Evolutionary conservation across 92 coral and sea anemone species (phyloP), one percentile per base, ranked within the genome.

Genomic region (Phymanthus crucifer): DNA sequence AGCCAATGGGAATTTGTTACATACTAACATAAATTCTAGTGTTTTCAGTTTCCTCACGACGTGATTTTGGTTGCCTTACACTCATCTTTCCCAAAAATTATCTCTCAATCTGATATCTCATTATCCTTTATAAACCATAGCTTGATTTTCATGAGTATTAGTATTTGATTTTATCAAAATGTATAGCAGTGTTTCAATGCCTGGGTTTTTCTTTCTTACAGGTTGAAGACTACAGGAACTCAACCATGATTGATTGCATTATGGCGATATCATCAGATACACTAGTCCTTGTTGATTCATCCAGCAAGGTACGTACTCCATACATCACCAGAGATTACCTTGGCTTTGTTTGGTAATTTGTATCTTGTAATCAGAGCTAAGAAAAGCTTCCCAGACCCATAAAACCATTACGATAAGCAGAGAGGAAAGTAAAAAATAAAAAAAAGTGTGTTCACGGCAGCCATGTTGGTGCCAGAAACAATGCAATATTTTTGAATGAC

Each of bases 191-290:
- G 6, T 50, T 38, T 33, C 16, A 29, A 31, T 26, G 7, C 16
- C 26, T 73, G 19, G 23, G 27, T 19, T 34, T 50, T 56, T 31
- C 18, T 21, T 50, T 38, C 37, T 31, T 57, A 45, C 72, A 94
- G 98, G 99, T 95, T 31, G 99, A 95, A 72, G 99, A 95, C 78
- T 89, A 93, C 89, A 91, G 99, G 58, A 90, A 90, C 67, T 86
- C 91, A n/a, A 83, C 93, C 54, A 91, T 95, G 99, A 95, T 95
- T 58, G 93, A 93, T 75, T 95, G 99, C 74, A 74, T 83, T 58
- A 87, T 95, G 92, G 98, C 92, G 31, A 86, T 95, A 32, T 95
- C 99, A 17, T 93, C 97, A 3, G 99, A 95, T 56, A 93, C 98
- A 0, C 84, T 95, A 46, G 99, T 94, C 32, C 78, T 94, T 40